Percentiles rank a stretch among this genome's conserved stretches.
Evolutionary conservation across 2,797 vertebrate genomes (phyloP).

Genomic region (Odontamblyopus lacepedii): DNA sequence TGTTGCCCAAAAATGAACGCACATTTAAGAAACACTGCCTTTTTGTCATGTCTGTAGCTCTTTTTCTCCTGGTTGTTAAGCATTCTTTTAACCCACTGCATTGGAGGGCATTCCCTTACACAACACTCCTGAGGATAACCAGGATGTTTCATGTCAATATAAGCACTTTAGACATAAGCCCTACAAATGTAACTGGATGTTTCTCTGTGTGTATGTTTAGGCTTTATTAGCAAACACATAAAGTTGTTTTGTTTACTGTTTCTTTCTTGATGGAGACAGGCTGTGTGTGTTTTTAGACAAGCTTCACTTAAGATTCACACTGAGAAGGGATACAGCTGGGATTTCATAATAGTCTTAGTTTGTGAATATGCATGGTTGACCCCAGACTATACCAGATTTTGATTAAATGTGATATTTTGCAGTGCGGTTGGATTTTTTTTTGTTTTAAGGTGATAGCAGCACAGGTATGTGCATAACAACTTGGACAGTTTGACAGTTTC

Average conservation of each 20-base stretch:
- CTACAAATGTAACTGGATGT: slow-evolving; percentile 10
- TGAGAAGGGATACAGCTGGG: slow-evolving; percentile 23
- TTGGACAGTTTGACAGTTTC: too few relatives aligned
- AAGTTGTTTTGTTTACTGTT: slow-evolving; percentile 35
- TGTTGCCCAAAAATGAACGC: background rate
- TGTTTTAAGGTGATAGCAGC: too few relatives aligned
- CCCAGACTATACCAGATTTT: slow-evolving; percentile 33
- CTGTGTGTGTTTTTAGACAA: slow-evolving; percentile 49
- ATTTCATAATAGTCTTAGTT: slow-evolving; percentile 4
- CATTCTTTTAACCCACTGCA: background rate
- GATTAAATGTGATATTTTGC: slow-evolving; percentile 9
- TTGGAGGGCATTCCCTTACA: background rate
- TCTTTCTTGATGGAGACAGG: slow-evolving; percentile 22
- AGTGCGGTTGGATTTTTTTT: too few relatives aligned
- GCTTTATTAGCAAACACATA: slow-evolving; percentile 21
- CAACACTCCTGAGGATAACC: background rate
- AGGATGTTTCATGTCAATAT: background rate
- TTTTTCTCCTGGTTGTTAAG: slow-evolving; percentile 1
- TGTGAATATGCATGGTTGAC: slow-evolving; percentile 10
- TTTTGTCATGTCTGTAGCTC: background rate
- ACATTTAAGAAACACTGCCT: background rate
- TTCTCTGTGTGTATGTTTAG: slow-evolving; percentile 15
- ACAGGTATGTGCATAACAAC: too few relatives aligned
- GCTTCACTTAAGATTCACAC: background rate
- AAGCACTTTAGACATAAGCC: background rate